Percentiles rank a stretch among this genome's conserved stretches.
phyloP scores from a whole-genome alignment of 2,888 invertebrate species.

The Coecobrya sp. region DNA sequence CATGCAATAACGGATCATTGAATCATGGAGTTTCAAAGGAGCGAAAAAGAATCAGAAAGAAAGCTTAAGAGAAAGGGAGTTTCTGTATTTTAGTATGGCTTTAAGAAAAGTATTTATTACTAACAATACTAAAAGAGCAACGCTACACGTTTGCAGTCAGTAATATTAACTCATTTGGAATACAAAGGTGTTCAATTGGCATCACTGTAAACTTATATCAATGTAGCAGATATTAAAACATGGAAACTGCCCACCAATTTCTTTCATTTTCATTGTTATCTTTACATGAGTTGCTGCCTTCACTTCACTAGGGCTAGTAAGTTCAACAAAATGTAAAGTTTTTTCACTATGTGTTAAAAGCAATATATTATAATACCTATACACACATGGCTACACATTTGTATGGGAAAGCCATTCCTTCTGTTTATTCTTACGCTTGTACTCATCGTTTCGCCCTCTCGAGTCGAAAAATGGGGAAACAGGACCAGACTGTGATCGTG shows the following conservation, averaged over 20 bases:
- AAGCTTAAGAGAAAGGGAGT: too few relatives aligned
- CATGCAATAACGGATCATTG: too few relatives aligned
- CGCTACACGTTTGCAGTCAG: background rate
- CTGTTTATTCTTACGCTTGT: background rate
- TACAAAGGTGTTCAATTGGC: too few relatives aligned
- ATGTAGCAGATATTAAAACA: constrained; percentile 15
- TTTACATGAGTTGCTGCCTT: background rate
- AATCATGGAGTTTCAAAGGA: too few relatives aligned
- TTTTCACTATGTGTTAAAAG: background rate
- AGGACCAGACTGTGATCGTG: constrained; percentile 55
- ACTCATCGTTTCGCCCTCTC: constrained; percentile 49
- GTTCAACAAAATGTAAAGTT: background rate
- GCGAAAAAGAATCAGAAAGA: too few relatives aligned
- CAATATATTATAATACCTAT: background rate
- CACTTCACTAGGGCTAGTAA: background rate
- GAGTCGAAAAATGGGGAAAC: constrained; percentile 60
- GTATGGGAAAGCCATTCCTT: background rate
- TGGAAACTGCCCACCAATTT: constrained; percentile 34
- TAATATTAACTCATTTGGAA: background rate
- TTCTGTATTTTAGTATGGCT: too few relatives aligned
- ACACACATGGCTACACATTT: background rate
- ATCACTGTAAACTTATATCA: background rate
- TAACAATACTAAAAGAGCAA: too few relatives aligned
- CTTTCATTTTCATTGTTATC: background rate
- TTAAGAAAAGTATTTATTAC: too few relatives aligned